Evolutionary conservation across 2,113 vertebrate species (phyloP).

Genomic region (Macrotus californicus): DNA sequence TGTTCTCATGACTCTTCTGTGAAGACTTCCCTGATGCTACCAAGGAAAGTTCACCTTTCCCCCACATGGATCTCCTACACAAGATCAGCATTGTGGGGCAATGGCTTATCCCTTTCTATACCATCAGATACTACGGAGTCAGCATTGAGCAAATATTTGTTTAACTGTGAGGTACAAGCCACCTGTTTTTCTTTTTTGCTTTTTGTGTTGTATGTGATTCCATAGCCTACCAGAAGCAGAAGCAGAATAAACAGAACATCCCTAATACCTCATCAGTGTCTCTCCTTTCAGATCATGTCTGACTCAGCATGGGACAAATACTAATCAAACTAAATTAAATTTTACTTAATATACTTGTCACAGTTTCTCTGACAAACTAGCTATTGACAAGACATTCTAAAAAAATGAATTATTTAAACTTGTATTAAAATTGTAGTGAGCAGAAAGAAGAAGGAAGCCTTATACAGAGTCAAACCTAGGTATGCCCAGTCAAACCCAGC

Average conservation of each 20-base stretch:
- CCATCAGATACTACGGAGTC: neutral
- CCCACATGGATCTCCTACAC: neutral
- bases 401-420: neutral
- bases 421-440: conserved; percentile 6
- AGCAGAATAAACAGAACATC: neutral
- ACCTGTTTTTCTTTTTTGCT: neutral
- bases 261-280: neutral
- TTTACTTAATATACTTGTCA: neutral
- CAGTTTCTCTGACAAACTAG: neutral
- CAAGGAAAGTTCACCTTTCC: neutral
- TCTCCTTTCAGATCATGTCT: neutral
- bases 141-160: neutral
- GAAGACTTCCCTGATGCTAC: neutral
- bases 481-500: neutral
- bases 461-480: neutral
- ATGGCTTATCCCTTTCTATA: neutral
- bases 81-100: neutral
- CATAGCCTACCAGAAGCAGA: neutral
- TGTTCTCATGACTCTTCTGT: neutral
- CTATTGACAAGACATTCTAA: neutral
- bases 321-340: neutral
- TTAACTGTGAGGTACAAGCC: neutral
- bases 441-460: neutral
- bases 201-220: neutral
- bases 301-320: neutral